Base-by-base conservation (phyloP, 2,113 vertebrate species). In the Sprattus sprattus region DNA sequence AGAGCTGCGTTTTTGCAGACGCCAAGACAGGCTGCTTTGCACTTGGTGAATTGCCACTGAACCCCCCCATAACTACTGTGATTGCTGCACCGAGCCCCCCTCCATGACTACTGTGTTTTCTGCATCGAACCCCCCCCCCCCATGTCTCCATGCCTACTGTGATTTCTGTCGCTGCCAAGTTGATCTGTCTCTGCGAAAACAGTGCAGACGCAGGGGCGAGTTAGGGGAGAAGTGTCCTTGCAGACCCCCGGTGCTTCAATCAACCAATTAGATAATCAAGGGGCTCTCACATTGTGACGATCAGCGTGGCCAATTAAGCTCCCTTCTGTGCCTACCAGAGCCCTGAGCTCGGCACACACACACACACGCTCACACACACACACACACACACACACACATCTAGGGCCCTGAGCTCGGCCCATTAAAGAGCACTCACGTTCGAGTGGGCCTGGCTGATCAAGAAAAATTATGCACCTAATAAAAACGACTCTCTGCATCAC, bases 401-500 rank as follows among this genome's bases (percentile, higher is more conserved):
- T 94, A 87, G 86, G 89, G 47, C 45, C 85, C 89, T 93, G 90
- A 87, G 90, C 80, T 16, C 89, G 91, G 87, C 92, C 94, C 93
- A 96, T 94, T 96, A 96, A 94, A 88, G 89, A 95, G 92, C 88
- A 92, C 93, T 96, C 93, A 92, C 93, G 94, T 96, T 95, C 92
- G 93, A 95, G 93, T 95, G 93, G 93, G 94, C 92, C 94, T 89
- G 90, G 93, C 94, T 96, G 96, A 98, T 97, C 96, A 97, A 97
- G 97, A 99, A 97, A 97, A 98, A 97, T 97, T 96, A 97, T 96
- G 96, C 95, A 94, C 93, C 94, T 94, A 94, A 94, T 97, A 97
- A 97, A 98, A 99, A 98, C 96, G 96, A 95, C 95, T 97, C 96
- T 96, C 96, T 89, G 96, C 97, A 96, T 96, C 96, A 95, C 96